Evolutionary conservation across 2,888 invertebrate genomes (phyloP).

Genomic region (Rosalia funebris): DNA sequence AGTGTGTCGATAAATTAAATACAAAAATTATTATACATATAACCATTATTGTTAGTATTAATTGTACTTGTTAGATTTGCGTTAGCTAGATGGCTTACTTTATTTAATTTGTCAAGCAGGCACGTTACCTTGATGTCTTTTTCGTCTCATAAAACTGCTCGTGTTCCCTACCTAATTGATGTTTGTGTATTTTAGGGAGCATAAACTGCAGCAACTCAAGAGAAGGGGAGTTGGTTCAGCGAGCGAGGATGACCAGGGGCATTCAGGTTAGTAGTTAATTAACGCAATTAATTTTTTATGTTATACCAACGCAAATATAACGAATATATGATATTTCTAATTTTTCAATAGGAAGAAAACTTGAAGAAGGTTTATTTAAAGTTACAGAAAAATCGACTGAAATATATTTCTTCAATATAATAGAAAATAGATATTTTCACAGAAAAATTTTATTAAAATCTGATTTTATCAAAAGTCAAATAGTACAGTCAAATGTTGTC

Average conservation of each 20-base stretch:
- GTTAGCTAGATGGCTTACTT: background rate
- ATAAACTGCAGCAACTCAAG: conserved; percentile 81
- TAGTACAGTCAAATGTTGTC: no score
- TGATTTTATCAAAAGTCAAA: no score
- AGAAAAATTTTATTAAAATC: no score
- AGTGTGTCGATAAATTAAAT: background rate
- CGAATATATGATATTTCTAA: no score
- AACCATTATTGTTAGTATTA: background rate
- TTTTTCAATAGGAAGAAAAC: no score
- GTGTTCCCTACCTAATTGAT: background rate
- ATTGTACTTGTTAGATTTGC: background rate
- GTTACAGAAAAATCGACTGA: no score
- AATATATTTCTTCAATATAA: no score
- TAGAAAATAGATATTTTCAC: no score
- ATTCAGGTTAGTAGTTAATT: conserved; percentile 75
- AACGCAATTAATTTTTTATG: conserved; percentile 14
- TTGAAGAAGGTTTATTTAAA: no score
- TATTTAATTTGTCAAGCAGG: background rate
- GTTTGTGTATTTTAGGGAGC: conserved; percentile 72
- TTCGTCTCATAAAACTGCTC: background rate
- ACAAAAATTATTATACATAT: background rate
- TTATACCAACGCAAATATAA: background rate
- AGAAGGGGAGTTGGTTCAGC: conserved; percentile 75
- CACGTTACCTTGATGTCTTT: background rate
- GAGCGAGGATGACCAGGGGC: conserved; percentile 80